Conservation (phyloP, 2,113 vertebrate genomes). For the Theristicus caerulescens region DNA sequence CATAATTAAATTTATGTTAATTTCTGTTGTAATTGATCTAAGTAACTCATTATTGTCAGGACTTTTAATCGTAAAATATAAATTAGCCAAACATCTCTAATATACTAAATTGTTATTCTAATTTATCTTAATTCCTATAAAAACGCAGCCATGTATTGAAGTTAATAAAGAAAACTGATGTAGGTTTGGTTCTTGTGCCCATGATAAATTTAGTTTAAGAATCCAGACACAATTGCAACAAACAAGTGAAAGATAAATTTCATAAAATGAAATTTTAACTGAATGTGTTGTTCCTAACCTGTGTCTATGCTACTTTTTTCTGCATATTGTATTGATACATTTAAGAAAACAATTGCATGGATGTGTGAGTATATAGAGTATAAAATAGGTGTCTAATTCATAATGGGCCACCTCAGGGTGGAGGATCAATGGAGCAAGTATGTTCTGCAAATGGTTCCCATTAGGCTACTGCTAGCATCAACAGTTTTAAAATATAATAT, state of each 20-base stretch:
- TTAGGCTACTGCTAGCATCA: neutral
- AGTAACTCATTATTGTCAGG: neutral
- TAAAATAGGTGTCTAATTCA: neutral
- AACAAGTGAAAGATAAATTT: neutral
- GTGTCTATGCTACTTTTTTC: neutral
- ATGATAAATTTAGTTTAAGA: neutral
- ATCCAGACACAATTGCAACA: neutral
- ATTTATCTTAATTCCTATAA: neutral
- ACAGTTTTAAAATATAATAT: neutral
- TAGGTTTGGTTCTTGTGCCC: neutral
- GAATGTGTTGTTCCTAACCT: neutral
- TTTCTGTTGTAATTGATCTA: neutral
- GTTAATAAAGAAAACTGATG: neutral
- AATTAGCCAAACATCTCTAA: neutral
- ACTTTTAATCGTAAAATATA: slow-evolving; percentile 13
- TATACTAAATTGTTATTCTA: neutral
- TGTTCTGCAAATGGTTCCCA: neutral
- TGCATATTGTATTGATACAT: neutral
- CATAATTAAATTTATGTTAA: slow-evolving; percentile 20
- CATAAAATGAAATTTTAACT: neutral
- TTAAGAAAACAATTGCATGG: neutral
- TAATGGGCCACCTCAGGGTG: neutral
- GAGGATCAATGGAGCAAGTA: neutral
- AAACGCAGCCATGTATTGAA: neutral
- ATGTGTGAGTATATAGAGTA: neutral